Percentiles rank a stretch among this genome's conserved stretches.
Evolutionary conservation across 2,888 invertebrate species (phyloP).

Genomic region (Drosophila ochracea): DNA sequence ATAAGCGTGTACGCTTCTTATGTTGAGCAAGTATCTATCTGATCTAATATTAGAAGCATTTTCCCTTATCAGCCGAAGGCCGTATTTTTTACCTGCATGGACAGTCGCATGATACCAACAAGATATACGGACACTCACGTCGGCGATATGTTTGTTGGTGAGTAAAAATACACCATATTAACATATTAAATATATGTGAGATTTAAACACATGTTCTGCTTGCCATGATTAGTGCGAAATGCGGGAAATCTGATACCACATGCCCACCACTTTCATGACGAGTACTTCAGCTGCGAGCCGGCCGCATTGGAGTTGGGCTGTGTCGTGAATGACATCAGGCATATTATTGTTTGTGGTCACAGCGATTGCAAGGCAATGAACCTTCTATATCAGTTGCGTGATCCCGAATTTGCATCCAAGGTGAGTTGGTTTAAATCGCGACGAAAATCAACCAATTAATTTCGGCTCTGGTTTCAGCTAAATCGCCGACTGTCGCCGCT

Average conservation of each 20-base stretch:
- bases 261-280: conserved; percentile 93
- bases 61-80: conserved; percentile 93
- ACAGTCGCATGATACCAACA: conserved; percentile 98
- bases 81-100: conserved; percentile 99
- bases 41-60: conserved; percentile 42
- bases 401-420: conserved; percentile 90
- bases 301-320: conserved; percentile 98
- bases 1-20: conserved; percentile 13
- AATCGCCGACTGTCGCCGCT: conserved; percentile 94
- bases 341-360: conserved; percentile 98
- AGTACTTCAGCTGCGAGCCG: conserved; percentile 96
- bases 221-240: conserved; percentile 92
- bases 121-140: conserved; percentile 97
- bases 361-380: conserved; percentile 99
- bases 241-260: conserved; percentile 98
- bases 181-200: conserved; percentile 4
- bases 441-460: background rate
- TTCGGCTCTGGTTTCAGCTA: conserved; percentile 83
- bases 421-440: conserved; percentile 82
- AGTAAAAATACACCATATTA: conserved; percentile 68
- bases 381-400: conserved; percentile 92
- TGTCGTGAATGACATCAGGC: conserved; percentile 94
- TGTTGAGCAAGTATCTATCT: conserved; percentile 26
- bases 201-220: conserved; percentile 33
- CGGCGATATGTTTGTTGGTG: conserved; percentile 99